Evolutionary conservation across 2,888 invertebrate species (phyloP), one percentile per base, ranked within the genome.

Genomic region (Chloromyia formosa): DNA sequence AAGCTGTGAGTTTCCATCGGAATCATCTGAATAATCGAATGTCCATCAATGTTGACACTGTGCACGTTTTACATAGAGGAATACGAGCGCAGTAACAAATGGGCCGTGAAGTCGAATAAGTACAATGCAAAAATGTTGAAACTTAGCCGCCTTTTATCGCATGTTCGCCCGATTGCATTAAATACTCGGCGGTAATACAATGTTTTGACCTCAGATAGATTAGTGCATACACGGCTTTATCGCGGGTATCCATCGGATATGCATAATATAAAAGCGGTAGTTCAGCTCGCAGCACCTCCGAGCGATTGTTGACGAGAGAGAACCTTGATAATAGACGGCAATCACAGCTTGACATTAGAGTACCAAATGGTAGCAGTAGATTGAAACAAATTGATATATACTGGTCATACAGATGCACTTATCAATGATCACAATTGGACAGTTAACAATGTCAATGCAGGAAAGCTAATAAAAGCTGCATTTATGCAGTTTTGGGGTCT

Each of bases 121-220:
- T 45, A 49, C 66, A 66, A 66, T 66, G 66, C n/a, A 66, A 20
- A 18, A 66, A 45, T 49, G 3, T 7, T 16, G 49, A 45, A 7
- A 45, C 27, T 27, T 5, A 16, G 58, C 20, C 18, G 22, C 58
- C 58, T 64, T 16, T 66, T 14, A 14, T n/a, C n/a, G n/a, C n/a
- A n/a, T n/a, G 23, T 27, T 69, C 4, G 12, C n/a, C n/a, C 5
- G 5, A 27, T 1, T 54, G 54, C 56, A 56, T 14, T 56, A 54
- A 35, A 54, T 40, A 16, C 54, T 35, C n/a, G 7, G 27, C 69
- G 35, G 20, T 16, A n/a, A 9, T 23, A 20, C 49, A 69, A 69
- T 69, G 16, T 66, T 69, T 69, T 54, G 69, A 56, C 69, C 56
- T 69, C 66, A 66, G n/a, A 66, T 42, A 23, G 49, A 66, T 66